Conservation (phyloP, 2,113 vertebrate species). For the Oxyura jamaicensis region DNA sequence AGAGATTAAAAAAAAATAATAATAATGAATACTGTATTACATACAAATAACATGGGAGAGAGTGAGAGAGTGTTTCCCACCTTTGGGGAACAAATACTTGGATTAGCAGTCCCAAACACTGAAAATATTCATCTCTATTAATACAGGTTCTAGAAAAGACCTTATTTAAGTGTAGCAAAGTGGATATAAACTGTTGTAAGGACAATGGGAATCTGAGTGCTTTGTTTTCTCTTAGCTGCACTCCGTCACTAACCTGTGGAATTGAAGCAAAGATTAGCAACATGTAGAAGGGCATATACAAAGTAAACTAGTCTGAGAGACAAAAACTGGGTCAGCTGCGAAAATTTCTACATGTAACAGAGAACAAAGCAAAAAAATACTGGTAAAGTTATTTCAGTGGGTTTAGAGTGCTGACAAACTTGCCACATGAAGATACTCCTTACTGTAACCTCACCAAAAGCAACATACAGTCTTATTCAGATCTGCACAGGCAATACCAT, state of each 20-base stretch:
- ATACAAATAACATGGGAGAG: neutral
- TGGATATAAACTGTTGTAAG: neutral
- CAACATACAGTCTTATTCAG: neutral
- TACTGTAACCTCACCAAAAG: neutral
- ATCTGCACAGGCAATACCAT: neutral
- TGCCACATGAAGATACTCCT: neutral
- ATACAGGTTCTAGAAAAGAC: neutral
- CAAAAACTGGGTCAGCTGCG: neutral
- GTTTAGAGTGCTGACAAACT: neutral
- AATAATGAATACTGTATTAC: neutral
- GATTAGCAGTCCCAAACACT: neutral
- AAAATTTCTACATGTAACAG: neutral
- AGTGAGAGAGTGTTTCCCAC: neutral
- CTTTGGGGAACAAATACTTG: neutral
- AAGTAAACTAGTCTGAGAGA: neutral
- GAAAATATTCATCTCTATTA: neutral
- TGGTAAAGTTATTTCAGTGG: neutral
- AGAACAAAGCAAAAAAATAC: neutral
- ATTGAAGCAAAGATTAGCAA: neutral
- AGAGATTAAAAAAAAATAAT: neutral
- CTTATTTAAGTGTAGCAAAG: neutral
- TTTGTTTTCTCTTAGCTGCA: neutral
- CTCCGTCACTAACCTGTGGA: neutral
- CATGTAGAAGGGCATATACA: neutral
- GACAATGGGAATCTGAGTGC: neutral